Evolutionary conservation across 2,113 vertebrate species (phyloP).

Genomic region (Delphinus delphis): DNA sequence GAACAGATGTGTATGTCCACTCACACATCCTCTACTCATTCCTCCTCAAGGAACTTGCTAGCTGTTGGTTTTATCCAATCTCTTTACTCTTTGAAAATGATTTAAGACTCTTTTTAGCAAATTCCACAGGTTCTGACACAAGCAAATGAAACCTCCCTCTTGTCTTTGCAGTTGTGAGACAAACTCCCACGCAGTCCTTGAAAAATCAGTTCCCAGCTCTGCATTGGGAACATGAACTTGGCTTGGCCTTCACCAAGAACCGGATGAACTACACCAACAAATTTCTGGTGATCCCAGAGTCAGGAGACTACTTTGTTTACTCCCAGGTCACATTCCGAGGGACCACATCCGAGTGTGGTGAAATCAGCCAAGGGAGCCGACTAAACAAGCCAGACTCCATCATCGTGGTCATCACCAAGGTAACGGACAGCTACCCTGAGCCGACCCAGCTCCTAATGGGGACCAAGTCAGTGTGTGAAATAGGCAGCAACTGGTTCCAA

Average conservation of each 20-base stretch:
- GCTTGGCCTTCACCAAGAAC: slow-evolving; percentile 86
- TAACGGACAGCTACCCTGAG: slow-evolving; percentile 81
- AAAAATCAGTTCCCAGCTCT: slow-evolving; percentile 77
- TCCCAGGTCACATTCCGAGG: slow-evolving; percentile 86
- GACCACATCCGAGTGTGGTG: not conserved
- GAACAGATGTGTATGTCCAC: not conserved
- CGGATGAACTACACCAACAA: slow-evolving; percentile 84
- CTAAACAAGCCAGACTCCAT: slow-evolving; percentile 56
- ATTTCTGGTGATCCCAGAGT: slow-evolving; percentile 82
- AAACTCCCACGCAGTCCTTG: not conserved
- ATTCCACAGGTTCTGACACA: not conserved
- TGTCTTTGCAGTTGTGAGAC: slow-evolving; percentile 78
- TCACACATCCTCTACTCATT: not conserved
- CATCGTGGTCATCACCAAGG: slow-evolving; percentile 82
- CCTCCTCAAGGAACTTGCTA: not conserved
- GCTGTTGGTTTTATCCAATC: not conserved
- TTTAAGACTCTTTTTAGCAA: not conserved
- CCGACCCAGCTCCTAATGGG: slow-evolving; percentile 82
- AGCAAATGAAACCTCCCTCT: slow-evolving; percentile 39
- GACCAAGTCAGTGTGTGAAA: slow-evolving; percentile 81
- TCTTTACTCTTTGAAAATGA: not conserved
- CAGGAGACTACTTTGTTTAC: slow-evolving; percentile 86
- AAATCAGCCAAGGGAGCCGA: not conserved
- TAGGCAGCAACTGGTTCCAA: slow-evolving; percentile 78
- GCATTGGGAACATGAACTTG: slow-evolving; percentile 84